Evolutionary conservation across 1,140 invertebrate species (phyloP), one percentile per base, ranked within the genome.

Genomic region (Dysdera silvatica): DNA sequence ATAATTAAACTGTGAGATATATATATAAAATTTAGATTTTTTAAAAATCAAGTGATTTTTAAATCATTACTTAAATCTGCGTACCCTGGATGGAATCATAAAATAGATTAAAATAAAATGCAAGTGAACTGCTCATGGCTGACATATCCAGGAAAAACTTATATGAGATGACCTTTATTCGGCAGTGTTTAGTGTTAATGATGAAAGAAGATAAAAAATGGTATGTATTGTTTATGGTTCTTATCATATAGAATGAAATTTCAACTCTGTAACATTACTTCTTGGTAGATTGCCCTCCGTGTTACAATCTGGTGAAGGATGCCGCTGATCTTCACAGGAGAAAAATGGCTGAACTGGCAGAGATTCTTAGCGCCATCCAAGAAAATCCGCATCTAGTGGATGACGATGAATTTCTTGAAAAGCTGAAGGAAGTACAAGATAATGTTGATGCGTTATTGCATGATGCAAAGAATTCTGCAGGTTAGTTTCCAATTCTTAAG

Each of bases 221-320:
- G n/a, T 24, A 47, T 20, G 8, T 29, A 31, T 51, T 51, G n/a
- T 31, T 3, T 8, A 28, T 26, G 24, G 7, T 12, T 23, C n/a
- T 20, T 6, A 5, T 48, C 7, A 18, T 26, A 26, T 12, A 48
- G 29, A 23, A 4, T 23, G 8, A 48, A 24, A 48, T 48, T 20
- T 18, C 29, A 10, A 16, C 20, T 24, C 32, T 29, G 24, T 2
- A 20, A 43, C n/a, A 16, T 26, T 49, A 20, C 29, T 12, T 54
- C 54, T n/a, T 68, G 69, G 8, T 71, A 54, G 87, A 95, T 71
- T 97, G 94, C 76, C 91, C 91, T 0, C 81, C 86, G 18, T 98
- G 94, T 73, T 98, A 98, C 72, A 92, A 91, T 75, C 78, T 98
- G 0, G 90, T 97, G 0, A 87, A 93, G 74, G 86, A 91, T 64